Percentiles rank a stretch among this genome's conserved stretches.
Conservation (phyloP, 2,888 invertebrate species). For the Orthosia gracilis region DNA sequence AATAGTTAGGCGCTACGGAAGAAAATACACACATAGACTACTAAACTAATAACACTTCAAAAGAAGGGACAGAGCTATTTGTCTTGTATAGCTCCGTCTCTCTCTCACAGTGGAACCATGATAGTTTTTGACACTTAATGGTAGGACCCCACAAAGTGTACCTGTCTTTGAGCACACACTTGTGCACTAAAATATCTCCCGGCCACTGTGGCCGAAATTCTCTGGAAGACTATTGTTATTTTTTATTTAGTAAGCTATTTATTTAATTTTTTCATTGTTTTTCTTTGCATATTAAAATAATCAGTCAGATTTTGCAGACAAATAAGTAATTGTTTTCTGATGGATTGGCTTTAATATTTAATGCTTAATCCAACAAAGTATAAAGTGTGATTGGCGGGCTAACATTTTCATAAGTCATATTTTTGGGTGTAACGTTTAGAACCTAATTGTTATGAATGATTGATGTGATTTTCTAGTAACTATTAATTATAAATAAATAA, state of each 20-base stretch:
- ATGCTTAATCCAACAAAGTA: conserved; percentile 9
- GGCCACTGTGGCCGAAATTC: too few relatives aligned
- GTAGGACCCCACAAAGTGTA: too few relatives aligned
- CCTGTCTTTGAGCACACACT: too few relatives aligned
- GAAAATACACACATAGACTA: too few relatives aligned
- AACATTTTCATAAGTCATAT: not conserved
- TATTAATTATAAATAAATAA: not conserved
- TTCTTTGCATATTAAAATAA: conserved; percentile 16
- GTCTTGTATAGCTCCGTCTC: too few relatives aligned
- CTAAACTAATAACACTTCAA: too few relatives aligned
- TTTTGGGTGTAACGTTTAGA: not conserved
- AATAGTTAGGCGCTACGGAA: too few relatives aligned
- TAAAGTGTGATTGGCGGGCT: not conserved
- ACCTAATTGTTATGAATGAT: not conserved
- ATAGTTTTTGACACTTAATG: too few relatives aligned
- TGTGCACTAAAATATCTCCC: too few relatives aligned
- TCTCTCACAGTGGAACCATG: too few relatives aligned
- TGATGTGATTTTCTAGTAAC: not conserved
- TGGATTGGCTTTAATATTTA: conserved; percentile 28
- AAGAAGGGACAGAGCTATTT: too few relatives aligned
- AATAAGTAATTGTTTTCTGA: not conserved
- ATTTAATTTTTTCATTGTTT: not conserved
- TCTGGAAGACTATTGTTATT: too few relatives aligned
- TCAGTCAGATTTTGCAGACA: not conserved
- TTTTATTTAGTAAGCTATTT: not conserved